Conservation (phyloP, 2,888 invertebrate species). For the Folsomia candida region DNA sequence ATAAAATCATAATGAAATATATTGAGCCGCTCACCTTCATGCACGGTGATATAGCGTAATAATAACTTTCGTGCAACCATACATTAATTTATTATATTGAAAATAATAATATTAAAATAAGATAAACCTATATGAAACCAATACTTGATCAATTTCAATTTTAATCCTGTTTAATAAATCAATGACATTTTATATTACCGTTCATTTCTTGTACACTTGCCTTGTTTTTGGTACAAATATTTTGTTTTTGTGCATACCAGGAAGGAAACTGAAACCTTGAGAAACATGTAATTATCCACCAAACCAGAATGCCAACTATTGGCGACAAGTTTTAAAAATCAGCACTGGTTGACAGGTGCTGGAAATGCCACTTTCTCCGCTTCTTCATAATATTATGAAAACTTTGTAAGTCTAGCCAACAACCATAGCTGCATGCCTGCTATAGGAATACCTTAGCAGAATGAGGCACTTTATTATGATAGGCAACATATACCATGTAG, state of each 20-base stretch:
- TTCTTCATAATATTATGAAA: not conserved
- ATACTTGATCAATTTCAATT: not conserved
- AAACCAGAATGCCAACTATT: not conserved
- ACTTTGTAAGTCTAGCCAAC: no score
- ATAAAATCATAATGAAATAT: not conserved
- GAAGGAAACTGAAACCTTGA: not conserved
- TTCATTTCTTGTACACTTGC: not conserved
- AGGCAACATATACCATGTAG: no score
- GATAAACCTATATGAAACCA: not conserved
- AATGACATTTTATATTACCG: not conserved
- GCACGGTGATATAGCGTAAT: not conserved
- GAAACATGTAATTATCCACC: not conserved
- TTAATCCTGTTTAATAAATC: not conserved
- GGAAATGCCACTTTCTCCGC: not conserved
- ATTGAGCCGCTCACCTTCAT: not conserved
- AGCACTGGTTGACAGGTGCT: conserved; percentile 12
- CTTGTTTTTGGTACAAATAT: not conserved
- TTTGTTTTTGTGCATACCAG: not conserved
- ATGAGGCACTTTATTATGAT: no score
- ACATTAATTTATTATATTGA: conserved; percentile 15
- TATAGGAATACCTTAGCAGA: no score
- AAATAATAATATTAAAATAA: not conserved
- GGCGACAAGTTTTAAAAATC: not conserved
- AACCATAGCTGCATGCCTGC: no score
- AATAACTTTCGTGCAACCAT: conserved; percentile 14